These are phyloP conservation scores for Quadroppia sp. DNA, from an alignment of 2,888 invertebrate genomes.

Conservation along the genomic window DNA sequence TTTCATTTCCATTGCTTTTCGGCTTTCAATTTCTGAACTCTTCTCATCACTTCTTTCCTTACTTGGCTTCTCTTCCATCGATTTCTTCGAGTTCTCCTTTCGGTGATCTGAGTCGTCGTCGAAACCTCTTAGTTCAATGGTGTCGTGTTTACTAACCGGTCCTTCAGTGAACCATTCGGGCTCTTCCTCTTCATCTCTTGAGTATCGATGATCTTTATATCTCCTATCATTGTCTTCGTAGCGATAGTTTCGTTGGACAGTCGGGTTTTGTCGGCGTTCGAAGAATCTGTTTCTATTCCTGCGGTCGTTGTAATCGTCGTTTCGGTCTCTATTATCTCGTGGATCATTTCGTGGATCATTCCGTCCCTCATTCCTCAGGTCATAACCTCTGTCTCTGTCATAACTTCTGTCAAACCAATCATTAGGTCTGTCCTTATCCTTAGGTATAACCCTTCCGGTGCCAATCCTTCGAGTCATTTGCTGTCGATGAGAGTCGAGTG, in stretches of 20 bases:
- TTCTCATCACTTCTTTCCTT: neutral
- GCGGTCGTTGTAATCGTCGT: conserved; percentile 44
- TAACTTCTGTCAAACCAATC: conserved; percentile 42
- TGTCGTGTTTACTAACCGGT: conserved; percentile 83
- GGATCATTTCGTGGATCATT: too few relatives aligned
- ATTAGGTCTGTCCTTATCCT: conserved; percentile 57
- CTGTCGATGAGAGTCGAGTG: conserved; percentile 40
- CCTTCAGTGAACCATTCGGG: conserved; percentile 80
- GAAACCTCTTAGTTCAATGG: conserved; percentile 88
- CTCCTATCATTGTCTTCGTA: conserved; percentile 14
- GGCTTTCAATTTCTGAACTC: too few relatives aligned
- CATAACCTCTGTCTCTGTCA: conserved; percentile 49
- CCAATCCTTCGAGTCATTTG: conserved; percentile 63
- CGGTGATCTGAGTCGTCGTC: conserved; percentile 59
- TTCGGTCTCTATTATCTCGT: conserved; percentile 48
- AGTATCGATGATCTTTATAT: conserved; percentile 34
- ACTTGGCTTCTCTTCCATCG: neutral
- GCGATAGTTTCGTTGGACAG: conserved; percentile 41
- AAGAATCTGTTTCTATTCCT: neutral
- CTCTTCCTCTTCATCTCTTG: conserved; percentile 61
- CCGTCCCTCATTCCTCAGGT: conserved; percentile 46
- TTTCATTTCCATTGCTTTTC: neutral
- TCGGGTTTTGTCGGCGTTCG: neutral
- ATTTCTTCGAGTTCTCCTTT: too few relatives aligned
- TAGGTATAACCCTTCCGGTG: conserved; percentile 73